Evolutionary conservation across 1,140 invertebrate genomes (phyloP).

Genomic region (Copidosoma floridanum): DNA sequence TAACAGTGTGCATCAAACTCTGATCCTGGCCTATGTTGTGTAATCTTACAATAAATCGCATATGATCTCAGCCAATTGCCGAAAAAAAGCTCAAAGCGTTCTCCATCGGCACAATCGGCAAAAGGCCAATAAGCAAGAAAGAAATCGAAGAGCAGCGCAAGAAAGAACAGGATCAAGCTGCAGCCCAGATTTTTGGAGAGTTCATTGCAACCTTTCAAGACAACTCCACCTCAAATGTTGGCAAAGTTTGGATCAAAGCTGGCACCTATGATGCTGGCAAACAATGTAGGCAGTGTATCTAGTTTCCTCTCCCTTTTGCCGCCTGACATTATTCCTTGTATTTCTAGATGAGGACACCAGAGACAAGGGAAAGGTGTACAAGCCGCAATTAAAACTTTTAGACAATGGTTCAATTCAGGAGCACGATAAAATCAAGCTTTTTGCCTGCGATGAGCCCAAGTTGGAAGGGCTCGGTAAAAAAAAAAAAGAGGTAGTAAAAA

Average conservation of each 20-base stretch:
- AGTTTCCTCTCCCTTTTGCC: conserved; percentile 2
- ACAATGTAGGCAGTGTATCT: conserved; percentile 69
- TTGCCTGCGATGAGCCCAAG: conserved; percentile 63
- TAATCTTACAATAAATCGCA: too few relatives aligned
- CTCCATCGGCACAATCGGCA: conserved; percentile 80
- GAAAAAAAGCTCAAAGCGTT: conserved; percentile 80
- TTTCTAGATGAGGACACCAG: conserved; percentile 78
- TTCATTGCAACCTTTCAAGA: conserved; percentile 98
- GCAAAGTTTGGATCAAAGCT: conserved; percentile 95
- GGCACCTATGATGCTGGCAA: conserved; percentile 94
- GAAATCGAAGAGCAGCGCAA: conserved; percentile 85
- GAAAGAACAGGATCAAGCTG: conserved; percentile 85
- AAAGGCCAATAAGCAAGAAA: conserved; percentile 76
- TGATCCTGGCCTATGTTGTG: conserved; percentile 5
- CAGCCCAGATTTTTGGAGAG: conserved; percentile 89
- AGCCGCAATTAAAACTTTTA: conserved; percentile 80
- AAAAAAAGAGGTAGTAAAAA: conserved; percentile 83
- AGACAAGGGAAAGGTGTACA: conserved; percentile 90
- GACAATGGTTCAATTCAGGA: conserved; percentile 60
- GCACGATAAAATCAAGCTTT: conserved; percentile 71
- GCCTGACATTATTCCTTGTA: neutral
- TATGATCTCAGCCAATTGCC: conserved; percentile 61
- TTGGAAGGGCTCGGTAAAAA: conserved; percentile 72
- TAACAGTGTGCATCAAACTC: neutral
- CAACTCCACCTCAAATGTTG: conserved; percentile 69